A percentile compares a stretch with the other conserved stretches of the same genome.
Conservation (phyloP, 2,797 vertebrate species). For the Gadopsis marmoratus region DNA sequence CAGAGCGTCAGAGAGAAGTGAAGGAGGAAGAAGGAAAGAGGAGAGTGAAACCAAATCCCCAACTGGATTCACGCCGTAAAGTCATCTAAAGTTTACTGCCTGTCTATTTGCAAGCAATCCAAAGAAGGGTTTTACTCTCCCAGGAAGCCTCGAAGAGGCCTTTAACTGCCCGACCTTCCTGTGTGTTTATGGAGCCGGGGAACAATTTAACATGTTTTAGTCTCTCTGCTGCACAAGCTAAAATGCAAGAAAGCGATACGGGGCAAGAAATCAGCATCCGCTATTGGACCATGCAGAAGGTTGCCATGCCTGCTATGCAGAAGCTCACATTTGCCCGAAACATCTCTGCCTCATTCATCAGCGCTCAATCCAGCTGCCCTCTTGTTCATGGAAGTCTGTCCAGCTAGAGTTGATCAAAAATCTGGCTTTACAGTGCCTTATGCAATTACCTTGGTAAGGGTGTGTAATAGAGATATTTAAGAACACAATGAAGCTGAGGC, state of each 20-base stretch:
- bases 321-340: slow-evolving; percentile 58
- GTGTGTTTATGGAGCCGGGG: slow-evolving; percentile 70
- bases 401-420: slow-evolving; percentile 53
- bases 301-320: slow-evolving; percentile 33
- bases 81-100: slow-evolving; percentile 71
- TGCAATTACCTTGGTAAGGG: slow-evolving; percentile 61
- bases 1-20: slow-evolving; percentile 40
- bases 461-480: slow-evolving; percentile 65
- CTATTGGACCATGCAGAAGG: slow-evolving; percentile 35
- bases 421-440: slow-evolving; percentile 56
- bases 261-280: slow-evolving; percentile 56
- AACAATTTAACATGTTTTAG: slow-evolving; percentile 70
- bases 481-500: slow-evolving; percentile 45
- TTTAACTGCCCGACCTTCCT: slow-evolving; percentile 70
- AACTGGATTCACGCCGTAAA: slow-evolving; percentile 58
- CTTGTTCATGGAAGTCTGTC: slow-evolving; percentile 40
- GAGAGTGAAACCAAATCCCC: slow-evolving; percentile 55
- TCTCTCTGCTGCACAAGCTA: slow-evolving; percentile 51
- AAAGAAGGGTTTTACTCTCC: slow-evolving; percentile 53
- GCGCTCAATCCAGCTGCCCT: slow-evolving; percentile 26
- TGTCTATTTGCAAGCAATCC: slow-evolving; percentile 67
- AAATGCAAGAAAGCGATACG: slow-evolving; percentile 66
- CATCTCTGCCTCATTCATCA: slow-evolving; percentile 55
- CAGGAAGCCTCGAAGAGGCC: slow-evolving; percentile 60
- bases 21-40: slow-evolving; percentile 1